Conservation (phyloP, 2,113 vertebrate species). For the Rostratula benghalensis region DNA sequence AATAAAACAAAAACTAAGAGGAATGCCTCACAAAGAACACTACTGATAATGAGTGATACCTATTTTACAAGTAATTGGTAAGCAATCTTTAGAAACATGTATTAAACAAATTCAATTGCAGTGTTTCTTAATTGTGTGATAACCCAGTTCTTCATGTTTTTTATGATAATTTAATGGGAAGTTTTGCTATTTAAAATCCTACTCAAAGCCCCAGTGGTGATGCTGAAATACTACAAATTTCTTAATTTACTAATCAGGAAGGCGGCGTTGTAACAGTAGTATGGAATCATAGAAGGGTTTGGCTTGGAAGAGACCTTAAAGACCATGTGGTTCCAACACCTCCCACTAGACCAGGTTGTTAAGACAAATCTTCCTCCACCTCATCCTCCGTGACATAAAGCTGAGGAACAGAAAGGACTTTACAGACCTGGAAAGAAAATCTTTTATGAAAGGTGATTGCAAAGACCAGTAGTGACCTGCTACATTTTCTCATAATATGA, state of each 20-base stretch:
- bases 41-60: not conserved
- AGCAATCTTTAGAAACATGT: not conserved
- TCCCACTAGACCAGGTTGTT: no score
- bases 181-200: not conserved
- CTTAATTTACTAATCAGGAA: not conserved
- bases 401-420: not conserved
- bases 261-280: not conserved
- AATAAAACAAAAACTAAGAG: not conserved
- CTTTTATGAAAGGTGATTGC: not conserved
- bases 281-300: not conserved
- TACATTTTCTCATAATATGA: not conserved
- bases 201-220: not conserved
- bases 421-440: not conserved
- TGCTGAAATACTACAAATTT: not conserved
- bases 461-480: not conserved
- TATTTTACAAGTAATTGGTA: not conserved
- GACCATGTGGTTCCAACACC: no score
- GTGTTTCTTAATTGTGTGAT: not conserved
- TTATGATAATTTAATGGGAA: not conserved
- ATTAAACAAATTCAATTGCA: not conserved
- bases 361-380: not conserved
- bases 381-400: not conserved
- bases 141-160: not conserved
- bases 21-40: not conserved
- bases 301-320: no score